A percentile compares a stretch with the other conserved stretches of the same genome.
These are phyloP conservation scores for Tolmerus cingulatus DNA, from an alignment of 2,888 invertebrate genomes.

Conservation along the genomic window DNA sequence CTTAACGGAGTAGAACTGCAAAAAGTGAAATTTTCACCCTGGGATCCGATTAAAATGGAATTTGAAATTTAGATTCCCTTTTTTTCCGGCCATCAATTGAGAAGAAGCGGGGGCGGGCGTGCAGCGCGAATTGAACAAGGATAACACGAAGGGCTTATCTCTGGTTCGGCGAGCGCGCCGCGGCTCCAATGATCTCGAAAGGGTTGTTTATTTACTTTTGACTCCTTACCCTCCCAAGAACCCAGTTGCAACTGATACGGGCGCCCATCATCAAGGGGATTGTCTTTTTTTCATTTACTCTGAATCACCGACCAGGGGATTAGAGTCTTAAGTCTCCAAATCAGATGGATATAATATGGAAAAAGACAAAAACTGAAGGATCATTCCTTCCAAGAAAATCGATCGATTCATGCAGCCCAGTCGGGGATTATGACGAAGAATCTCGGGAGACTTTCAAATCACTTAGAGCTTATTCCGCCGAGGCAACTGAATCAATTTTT, in stretches of 20 bases:
- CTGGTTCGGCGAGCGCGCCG: constrained; percentile 21
- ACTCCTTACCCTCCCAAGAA: constrained; percentile 41
- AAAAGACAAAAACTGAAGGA: not conserved
- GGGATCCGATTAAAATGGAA: constrained; percentile 48
- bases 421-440: not conserved
- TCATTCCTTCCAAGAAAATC: not conserved
- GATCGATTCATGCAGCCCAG: not conserved
- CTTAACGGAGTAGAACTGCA: not conserved
- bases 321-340: not conserved
- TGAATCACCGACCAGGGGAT: not conserved
- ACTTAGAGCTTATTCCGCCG: not conserved
- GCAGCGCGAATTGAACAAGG: constrained; percentile 20
- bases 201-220: constrained; percentile 48
- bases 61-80: constrained; percentile 48
- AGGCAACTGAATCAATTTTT: constrained; percentile 21
- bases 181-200: constrained; percentile 40
- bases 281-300: constrained; percentile 4
- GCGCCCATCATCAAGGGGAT: not conserved
- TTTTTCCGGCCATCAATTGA: constrained; percentile 34
- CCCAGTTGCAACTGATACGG: constrained; percentile 24
- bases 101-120: not conserved
- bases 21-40: constrained; percentile 37
- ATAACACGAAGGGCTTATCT: constrained; percentile 40
- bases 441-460: not conserved
- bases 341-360: not conserved